Base-by-base conservation (phyloP, 2,113 vertebrate species). In the Carettochelys insculpta region DNA sequence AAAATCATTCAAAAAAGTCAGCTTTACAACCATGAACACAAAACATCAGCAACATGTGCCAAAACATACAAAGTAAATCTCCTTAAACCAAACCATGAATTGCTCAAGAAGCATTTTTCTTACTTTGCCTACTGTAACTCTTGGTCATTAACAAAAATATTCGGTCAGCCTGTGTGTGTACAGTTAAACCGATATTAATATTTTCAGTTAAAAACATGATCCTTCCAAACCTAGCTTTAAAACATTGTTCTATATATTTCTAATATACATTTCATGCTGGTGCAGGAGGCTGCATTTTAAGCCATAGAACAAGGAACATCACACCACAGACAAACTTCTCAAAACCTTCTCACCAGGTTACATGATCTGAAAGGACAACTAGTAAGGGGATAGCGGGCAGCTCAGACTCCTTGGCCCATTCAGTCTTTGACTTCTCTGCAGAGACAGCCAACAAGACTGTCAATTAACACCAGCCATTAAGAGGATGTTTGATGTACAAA, bases 231-330 rank as follows among this genome's bases (percentile, higher is more conserved):
- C 61, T 65, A 20, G 8, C 20, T n/a, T 38, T 65, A 65, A 65
- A 65, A 38, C 61, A 38, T 11, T 68, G 34, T 38, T 65, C 58
- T 68, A n/a, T 22, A 38, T 38, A 38, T 22, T 68, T 68, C 38
- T 68, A 82, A 52, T 16, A 45, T 12, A 43, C 86, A 54, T 9
- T 6, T 1, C 9, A 1, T 2, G 29, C 2, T 19, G 19, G 29
- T 11, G 38, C 29, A 85, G 29, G 86, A 43, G 71, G 41, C 22
- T 68, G 65, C 6, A 24, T 7, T 77, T 4, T n/a, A 53, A 50
- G 45, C 48, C 71, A 24, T 17, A 4, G 7, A 1, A 80, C 51
- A 19, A 0, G 3, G 84, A 43, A 0, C 12, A 51, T 27, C 47
- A 52, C 51, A 51, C 41, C 76, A 25, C 24, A 65, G 29, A 3